Base-by-base conservation (phyloP, 2,113 vertebrate genomes). In the Myocastor coypus region DNA sequence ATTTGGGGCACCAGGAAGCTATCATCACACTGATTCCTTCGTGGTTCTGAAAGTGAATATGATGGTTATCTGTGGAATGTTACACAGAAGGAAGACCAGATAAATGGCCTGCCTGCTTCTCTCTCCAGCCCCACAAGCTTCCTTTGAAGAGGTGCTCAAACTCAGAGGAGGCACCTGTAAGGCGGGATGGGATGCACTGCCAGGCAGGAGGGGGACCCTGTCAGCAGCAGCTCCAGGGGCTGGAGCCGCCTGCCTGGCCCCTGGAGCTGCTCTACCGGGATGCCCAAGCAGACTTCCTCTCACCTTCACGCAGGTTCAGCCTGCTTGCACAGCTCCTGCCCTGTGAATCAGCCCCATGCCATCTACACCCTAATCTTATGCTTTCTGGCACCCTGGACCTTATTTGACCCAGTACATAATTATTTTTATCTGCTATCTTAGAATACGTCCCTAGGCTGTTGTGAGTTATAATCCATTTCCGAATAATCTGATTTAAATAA, bases 361-460 rank as follows among this genome's bases (percentile, higher is more conserved):
- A 61, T 61, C 89, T 12, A 32, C 14, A 63, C 57, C 6, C 1
- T n/a, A 17, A 83, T 52, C 63, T 64, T 32, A 77, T 50, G 40
- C 50, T 81, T 84, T 78, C 19, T 52, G 71, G 32, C 42, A 75
- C 26, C 40, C 0, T 28, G 61, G 46, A 34, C 28, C 42, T 89
- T 68, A 73, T 91, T 93, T 80, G 83, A 66, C 6, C 83, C 1
- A 28, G 34, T 32, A 64, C 4, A 26, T 11, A 61, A 85, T 63
- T 66, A 68, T 81, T 91, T 94, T 73, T 64, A 82, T 26, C 37
- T 87, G 69, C 63, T 40, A 57, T n/a, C 52, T 83, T 91, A 30
- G 42, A 78, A 78, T 82, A 91, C 0, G 40, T n/a, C 50, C 69
- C 3, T 28, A 17, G 22, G 37, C 61, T 52, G 75, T 82, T 86